Percentiles rank a stretch among this genome's conserved stretches.
Evolutionary conservation across 2,797 vertebrate genomes (phyloP).

Genomic region (Adelosebastes latens): DNA sequence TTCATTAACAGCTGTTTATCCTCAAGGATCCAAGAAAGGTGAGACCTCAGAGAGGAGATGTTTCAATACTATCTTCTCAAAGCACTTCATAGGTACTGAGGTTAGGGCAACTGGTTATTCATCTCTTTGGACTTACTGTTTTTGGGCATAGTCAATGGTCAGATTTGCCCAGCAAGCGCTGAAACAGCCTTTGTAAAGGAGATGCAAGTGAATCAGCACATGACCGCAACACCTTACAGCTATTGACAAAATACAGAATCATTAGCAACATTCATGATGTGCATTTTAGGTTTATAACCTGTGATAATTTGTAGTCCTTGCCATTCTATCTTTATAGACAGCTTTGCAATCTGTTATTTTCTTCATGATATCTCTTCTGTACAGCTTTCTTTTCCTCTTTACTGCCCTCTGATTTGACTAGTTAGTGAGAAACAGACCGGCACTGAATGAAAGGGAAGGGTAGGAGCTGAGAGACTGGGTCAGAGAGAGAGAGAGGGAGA

Average conservation of each 20-base stretch:
- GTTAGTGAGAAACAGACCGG: background rate
- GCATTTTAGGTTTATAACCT: background rate
- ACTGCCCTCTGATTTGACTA: background rate
- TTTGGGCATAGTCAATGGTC: background rate
- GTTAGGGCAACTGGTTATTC: background rate
- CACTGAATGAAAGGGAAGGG: background rate
- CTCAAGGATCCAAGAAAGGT: background rate
- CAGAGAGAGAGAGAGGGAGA: background rate
- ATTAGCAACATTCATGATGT: background rate
- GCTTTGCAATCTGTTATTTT: background rate
- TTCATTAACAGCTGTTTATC: background rate
- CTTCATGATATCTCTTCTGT: background rate
- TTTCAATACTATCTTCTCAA: background rate
- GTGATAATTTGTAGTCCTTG: background rate
- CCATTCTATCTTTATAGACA: background rate
- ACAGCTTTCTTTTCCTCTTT: background rate
- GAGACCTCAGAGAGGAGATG: background rate
- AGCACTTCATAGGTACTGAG: background rate
- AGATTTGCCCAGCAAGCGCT: background rate
- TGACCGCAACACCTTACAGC: background rate
- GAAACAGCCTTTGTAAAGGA: background rate
- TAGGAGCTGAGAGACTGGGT: background rate
- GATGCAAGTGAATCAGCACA: background rate
- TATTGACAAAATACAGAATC: background rate
- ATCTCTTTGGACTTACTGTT: background rate